Evolutionary conservation across 2,113 vertebrate species (phyloP).

Genomic region (Eidolon helvum): DNA sequence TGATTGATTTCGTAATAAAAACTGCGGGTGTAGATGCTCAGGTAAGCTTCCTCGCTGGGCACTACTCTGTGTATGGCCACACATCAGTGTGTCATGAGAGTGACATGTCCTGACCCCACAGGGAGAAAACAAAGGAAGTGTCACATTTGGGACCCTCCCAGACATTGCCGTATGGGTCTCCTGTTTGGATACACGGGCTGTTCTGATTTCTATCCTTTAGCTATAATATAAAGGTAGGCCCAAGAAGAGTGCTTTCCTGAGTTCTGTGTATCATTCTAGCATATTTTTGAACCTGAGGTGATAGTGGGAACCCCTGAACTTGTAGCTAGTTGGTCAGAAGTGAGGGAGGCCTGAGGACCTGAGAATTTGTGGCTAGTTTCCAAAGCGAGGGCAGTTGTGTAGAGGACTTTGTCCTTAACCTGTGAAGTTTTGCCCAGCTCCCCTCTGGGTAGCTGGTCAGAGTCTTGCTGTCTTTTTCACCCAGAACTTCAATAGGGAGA

Average conservation of each 20-base stretch:
- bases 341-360: not conserved
- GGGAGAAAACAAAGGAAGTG: not conserved
- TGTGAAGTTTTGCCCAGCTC: not conserved
- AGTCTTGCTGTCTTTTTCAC: not conserved
- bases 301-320: not conserved
- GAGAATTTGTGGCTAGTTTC: not conserved
- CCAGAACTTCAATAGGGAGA: not conserved
- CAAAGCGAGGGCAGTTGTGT: not conserved
- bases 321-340: not conserved
- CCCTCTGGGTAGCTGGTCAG: not conserved
- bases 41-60: not conserved
- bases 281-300: not conserved
- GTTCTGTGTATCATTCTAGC: not conserved
- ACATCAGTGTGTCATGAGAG: fast-evolving
- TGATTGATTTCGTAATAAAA: not conserved
- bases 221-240: not conserved
- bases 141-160: not conserved
- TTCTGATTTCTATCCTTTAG: not conserved
- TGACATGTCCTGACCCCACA: no score
- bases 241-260: not conserved
- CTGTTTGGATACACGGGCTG: not conserved
- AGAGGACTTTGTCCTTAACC: not conserved
- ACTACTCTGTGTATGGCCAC: not conserved
- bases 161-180: not conserved
- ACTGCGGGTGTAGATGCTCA: not conserved